Conservation (phyloP, 1,140 invertebrate species). For the Popillia japonica region DNA sequence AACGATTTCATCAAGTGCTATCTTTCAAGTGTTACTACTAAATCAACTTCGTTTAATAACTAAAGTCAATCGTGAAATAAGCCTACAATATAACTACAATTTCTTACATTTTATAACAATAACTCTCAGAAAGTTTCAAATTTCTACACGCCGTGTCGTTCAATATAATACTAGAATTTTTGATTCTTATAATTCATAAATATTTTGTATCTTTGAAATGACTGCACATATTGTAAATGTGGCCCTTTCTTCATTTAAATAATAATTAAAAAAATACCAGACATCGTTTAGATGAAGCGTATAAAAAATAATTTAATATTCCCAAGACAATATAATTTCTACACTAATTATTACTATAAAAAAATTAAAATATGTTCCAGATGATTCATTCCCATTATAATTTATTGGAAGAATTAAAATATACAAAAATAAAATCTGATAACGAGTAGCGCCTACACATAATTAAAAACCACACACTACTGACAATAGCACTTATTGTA, state of each 20-base stretch:
- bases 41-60: no score
- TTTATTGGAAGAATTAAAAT: background rate
- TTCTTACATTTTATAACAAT: no score
- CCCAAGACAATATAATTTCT: background rate
- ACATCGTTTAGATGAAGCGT: background rate
- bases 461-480: background rate
- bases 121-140: no score
- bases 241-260: no score
- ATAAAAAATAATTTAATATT: background rate
- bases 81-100: no score
- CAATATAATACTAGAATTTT: no score
- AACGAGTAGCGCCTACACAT: background rate
- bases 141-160: no score
- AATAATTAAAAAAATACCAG: background rate
- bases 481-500: background rate
- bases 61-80: no score
- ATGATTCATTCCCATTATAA: background rate
- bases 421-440: background rate
- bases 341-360: background rate
- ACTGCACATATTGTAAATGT: constrained; percentile 2
- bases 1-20: no score
- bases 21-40: no score
- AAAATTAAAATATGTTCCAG: constrained; percentile 24
- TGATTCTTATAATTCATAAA: background rate
- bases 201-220: background rate